Evolutionary conservation across 1,140 invertebrate species (phyloP), one percentile per base, ranked within the genome.

Genomic region (Brachionus calyciflorus): DNA sequence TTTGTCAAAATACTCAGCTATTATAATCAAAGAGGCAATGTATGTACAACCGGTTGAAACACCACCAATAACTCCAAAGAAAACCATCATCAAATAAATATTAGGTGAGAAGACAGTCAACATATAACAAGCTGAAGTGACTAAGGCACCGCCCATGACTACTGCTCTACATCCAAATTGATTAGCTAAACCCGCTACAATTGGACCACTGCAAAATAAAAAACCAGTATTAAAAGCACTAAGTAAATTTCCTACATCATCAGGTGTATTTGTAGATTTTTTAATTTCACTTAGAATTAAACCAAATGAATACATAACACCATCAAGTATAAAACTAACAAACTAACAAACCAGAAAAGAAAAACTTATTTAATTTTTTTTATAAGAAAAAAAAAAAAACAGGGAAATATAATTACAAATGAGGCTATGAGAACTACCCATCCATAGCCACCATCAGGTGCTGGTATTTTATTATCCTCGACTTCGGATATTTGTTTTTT

Each of bases 1-100:
- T 84, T 90, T 91, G 83, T 94, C 92, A 84, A 96, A 96, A 87
- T 95, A 96, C 85, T 93, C 93, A 7, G 92, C 92, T 1, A 93
- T 90, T 3, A 91, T 91, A 79, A 96, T 90, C 40, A 95, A 91
- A 4, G 93, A 93, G 0, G 55, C n/a, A 37, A 77, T 53, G 26
- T 63, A 77, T 5, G 55, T 53, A 26, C 49, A 63, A 9, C 76
- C 76, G 9, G 49, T 55, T 3, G 40, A 30, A 3, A 77, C 21
- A 14, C 91, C 91, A 88, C 91, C 91, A 70, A 93, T 79, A 40
- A 92, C 81, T 69, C 93, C 93, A 82, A 91, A 95, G 19, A 90
- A 86, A 9, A 94, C 76, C 82, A 90, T 92, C 9, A 96, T 86
- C 79, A 88, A 90, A 78, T 89, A 88, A 41, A 95, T 87, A 73